phyloP scores from a whole-genome alignment of 1,140 invertebrate genomes.

The Drosophila lacertosa region DNA sequence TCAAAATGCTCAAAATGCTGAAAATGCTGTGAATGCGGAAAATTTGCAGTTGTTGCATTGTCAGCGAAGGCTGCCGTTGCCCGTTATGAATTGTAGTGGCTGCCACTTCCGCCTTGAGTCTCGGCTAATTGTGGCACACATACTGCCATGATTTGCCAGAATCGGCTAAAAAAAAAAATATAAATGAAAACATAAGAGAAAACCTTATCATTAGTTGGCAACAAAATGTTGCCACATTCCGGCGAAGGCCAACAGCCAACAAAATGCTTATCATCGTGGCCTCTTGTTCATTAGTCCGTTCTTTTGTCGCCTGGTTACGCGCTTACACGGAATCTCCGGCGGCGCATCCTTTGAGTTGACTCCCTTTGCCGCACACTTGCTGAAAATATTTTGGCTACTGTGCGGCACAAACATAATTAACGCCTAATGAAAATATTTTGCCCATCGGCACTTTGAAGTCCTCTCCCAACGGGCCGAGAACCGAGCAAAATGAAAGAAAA shows the following conservation, averaged over 20 bases:
- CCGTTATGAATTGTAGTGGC: slow-evolving; percentile 72
- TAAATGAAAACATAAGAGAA: background rate
- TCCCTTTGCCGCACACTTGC: background rate
- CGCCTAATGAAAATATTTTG: slow-evolving; percentile 53
- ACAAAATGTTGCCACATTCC: slow-evolving; percentile 36
- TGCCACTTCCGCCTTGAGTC: slow-evolving; percentile 43
- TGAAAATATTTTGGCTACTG: slow-evolving; percentile 51
- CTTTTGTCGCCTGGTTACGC: slow-evolving; percentile 38
- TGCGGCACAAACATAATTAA: slow-evolving; percentile 49
- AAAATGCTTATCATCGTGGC: slow-evolving; percentile 42
- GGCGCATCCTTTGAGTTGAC: slow-evolving; percentile 27
- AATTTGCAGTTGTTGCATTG: slow-evolving; percentile 60
- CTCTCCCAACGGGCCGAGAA: background rate
- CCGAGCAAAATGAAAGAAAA: slow-evolving; percentile 11
- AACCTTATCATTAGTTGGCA: slow-evolving; percentile 19
- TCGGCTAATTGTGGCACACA: slow-evolving; percentile 48
- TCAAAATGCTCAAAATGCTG: too few species aligned
- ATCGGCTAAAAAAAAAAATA: slow-evolving; percentile 4
- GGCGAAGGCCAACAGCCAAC: slow-evolving; percentile 27
- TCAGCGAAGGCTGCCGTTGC: slow-evolving; percentile 26
- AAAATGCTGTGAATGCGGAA: too few species aligned
- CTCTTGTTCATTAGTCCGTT: slow-evolving; percentile 34
- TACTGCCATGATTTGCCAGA: slow-evolving; percentile 36
- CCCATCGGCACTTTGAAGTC: slow-evolving; percentile 30
- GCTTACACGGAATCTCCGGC: slow-evolving; percentile 34